Percentiles rank a stretch among this genome's conserved stretches.
phyloP scores from a whole-genome alignment of 23 tunicate genomes.

The Aplidium turbinatum region DNA sequence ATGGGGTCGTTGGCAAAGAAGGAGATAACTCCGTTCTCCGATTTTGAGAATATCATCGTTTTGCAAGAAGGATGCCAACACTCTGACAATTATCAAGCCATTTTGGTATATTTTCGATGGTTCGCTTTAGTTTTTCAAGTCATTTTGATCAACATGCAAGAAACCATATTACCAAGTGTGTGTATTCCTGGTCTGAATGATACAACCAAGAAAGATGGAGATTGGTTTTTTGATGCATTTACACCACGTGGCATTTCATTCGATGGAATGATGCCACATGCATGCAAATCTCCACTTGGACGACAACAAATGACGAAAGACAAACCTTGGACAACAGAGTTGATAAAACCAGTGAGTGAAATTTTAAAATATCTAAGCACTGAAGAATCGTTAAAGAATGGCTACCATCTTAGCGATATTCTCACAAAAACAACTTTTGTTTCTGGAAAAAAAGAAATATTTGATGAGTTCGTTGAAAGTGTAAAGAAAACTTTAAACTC shows the following conservation, averaged over 20 bases:
- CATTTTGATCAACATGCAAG: conserved; percentile 30
- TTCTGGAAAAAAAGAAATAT: no score
- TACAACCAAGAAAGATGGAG: neutral
- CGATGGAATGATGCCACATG: conserved; percentile 53
- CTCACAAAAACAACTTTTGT: conserved; percentile 16
- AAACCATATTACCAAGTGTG: conserved; percentile 29
- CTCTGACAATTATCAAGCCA: neutral
- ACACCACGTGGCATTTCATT: conserved; percentile 37
- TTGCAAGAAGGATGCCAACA: conserved; percentile 15
- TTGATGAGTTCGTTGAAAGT: no score
- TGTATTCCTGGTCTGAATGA: conserved; percentile 36
- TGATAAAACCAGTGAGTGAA: conserved; percentile 36
- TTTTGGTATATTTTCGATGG: conserved; percentile 47
- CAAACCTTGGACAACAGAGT: conserved; percentile 35
- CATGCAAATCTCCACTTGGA: conserved; percentile 47
- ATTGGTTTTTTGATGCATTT: conserved; percentile 50
- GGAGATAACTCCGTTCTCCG: conserved; percentile 57
- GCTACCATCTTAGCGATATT: conserved; percentile 50
- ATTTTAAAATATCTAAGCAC: conserved; percentile 27
- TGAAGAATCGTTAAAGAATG: conserved; percentile 27
- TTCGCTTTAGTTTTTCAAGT: conserved; percentile 41
- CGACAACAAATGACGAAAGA: conserved; percentile 21
- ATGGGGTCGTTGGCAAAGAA: conserved; percentile 55
- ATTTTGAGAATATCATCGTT: conserved; percentile 55
- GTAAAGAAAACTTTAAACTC: no score